Conservation (phyloP, 2,113 vertebrate species). For the Limnothrissa miodon region DNA sequence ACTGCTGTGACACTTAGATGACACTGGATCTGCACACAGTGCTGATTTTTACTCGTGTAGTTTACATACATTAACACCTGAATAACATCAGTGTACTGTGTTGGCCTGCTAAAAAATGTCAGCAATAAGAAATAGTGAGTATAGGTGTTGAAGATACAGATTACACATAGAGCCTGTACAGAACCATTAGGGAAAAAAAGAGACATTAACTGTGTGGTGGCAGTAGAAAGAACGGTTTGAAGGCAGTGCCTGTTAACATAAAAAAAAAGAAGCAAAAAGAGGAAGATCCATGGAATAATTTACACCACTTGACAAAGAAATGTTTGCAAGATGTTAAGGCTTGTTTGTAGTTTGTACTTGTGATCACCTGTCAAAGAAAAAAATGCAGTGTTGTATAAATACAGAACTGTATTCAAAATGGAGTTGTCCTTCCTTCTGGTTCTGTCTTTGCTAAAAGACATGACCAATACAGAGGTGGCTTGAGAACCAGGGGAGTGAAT, state of each 20-base stretch:
- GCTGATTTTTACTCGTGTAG: neutral
- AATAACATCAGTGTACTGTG: neutral
- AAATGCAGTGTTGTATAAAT: neutral
- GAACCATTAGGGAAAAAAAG: neutral
- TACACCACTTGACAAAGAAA: neutral
- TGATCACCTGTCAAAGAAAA: slow-evolving; percentile 2
- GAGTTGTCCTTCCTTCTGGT: neutral
- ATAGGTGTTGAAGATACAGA: slow-evolving; percentile 14
- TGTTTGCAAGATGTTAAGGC: slow-evolving; percentile 12
- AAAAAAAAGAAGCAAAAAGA: neutral
- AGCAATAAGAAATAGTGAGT: neutral
- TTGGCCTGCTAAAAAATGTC: neutral
- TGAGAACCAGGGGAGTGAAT: neutral
- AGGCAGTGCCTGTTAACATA: neutral
- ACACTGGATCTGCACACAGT: neutral
- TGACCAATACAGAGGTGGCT: neutral
- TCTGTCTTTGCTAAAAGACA: neutral
- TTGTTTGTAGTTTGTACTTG: neutral
- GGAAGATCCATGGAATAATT: neutral
- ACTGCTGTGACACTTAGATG: neutral
- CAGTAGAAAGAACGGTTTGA: neutral
- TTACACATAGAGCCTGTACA: slow-evolving; percentile 1
- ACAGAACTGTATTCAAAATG: neutral
- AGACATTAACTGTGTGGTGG: neutral
- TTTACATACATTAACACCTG: neutral